Evolutionary conservation across 2,888 invertebrate species (phyloP), one percentile per base, ranked within the genome.

Genomic region (Tachina lurida): DNA sequence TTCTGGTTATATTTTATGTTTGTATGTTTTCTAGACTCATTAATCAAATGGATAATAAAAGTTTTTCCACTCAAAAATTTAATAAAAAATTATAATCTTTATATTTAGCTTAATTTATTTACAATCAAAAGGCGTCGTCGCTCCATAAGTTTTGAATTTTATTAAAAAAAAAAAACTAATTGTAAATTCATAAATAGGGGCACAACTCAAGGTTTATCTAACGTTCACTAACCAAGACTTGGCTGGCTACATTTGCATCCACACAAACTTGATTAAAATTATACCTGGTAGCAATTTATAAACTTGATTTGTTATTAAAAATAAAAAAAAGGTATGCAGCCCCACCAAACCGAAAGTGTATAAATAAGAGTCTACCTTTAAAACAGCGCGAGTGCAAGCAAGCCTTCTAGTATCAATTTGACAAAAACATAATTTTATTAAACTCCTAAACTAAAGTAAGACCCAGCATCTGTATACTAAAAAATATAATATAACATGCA

Each of bases 221-320:
- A 13, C 58, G 45, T 58, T 22, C 58, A 47, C 31, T 58, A 4
- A 17, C 43, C 12, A 31, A 31, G 58, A 58, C n/a, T 39, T 54
- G 39, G 8, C 1, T 22, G 41, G 67, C 22, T 47, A 22, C 58
- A 79, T 83, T 79, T 86, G 67, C 83, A 86, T 86, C 71, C 76
- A 79, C 78, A 71, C 75, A 79, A 71, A 83, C 75, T 71, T 71
- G 83, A 83, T 83, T 79, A 76, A 79, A 83, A 76, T 67, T 67
- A 79, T 83, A 83, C 71, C 83, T 86, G 79, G 86, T 86, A 83
- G 86, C 84, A 77, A 84, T 84, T 84, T 71, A 79, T 79, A 84
- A 79, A 79, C 71, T 65, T 65, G 73, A 73, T 73, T 80, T 80
- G 71, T 80, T 65, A 80, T 73, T 58, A 65, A 12, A 3, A 54